These are phyloP conservation scores for Syngnathus acus DNA, from an alignment of 2,797 vertebrate genomes.

Conservation along the genomic window DNA sequence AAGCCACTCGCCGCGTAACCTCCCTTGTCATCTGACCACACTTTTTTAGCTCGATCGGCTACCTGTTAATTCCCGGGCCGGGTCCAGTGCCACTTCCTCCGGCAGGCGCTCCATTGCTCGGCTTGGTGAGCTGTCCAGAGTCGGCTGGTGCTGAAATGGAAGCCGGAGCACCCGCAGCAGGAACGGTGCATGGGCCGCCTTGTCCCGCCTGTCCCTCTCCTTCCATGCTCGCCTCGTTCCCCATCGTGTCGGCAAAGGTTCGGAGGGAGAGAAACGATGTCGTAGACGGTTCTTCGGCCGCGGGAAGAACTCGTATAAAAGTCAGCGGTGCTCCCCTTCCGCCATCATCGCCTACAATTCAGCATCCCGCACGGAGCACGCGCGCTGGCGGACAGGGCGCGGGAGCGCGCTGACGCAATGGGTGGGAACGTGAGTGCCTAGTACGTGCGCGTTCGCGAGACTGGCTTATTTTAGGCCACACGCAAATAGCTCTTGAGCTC, in stretches of 20 bases:
- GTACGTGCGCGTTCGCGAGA: conserved; percentile 56
- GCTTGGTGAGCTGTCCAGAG: conserved; percentile 79
- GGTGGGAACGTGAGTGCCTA: conserved; percentile 47
- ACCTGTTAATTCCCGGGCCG: conserved; percentile 77
- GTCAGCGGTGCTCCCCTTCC: conserved; percentile 76
- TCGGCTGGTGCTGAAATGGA: conserved; percentile 80
- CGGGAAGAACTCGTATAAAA: conserved; percentile 61
- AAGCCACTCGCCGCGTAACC: conserved; percentile 21
- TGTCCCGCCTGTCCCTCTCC: conserved; percentile 73
- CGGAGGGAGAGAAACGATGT: conserved; percentile 59
- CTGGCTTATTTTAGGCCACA: conserved; percentile 26
- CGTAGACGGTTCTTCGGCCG: conserved; percentile 56
- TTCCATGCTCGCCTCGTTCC: conserved; percentile 77
- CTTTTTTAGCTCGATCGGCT: conserved; percentile 49
- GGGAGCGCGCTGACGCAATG: conserved; percentile 65
- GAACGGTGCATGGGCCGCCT: conserved; percentile 61
- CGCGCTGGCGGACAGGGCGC: conserved; percentile 58
- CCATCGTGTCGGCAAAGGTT: conserved; percentile 63
- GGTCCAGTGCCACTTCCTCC: conserved; percentile 68
- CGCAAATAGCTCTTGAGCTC: conserved; percentile 19
- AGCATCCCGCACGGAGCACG: conserved; percentile 74
- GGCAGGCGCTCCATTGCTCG: conserved; percentile 74
- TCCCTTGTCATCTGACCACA: conserved; percentile 28
- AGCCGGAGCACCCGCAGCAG: conserved; percentile 69
- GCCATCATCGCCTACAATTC: conserved; percentile 79